These are phyloP conservation scores for Aviceda subcristata DNA, from an alignment of 2,113 vertebrate genomes.

Conservation along the genomic window DNA sequence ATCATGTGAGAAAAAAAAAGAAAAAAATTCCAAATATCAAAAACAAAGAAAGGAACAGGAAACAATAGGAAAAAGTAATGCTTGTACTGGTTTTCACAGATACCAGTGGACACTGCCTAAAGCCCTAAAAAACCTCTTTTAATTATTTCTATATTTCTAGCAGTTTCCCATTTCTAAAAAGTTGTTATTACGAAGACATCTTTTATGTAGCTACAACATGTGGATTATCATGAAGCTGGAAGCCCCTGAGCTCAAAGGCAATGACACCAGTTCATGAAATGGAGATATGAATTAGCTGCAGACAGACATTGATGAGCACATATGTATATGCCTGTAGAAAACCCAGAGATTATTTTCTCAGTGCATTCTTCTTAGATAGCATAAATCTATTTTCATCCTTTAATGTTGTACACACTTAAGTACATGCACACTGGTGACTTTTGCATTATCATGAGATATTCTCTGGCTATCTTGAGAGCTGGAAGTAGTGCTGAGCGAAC, in stretches of 20 bases:
- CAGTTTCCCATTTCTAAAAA: neutral
- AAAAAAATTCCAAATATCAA: neutral
- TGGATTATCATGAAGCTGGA: neutral
- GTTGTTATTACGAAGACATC: neutral
- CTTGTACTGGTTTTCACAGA: neutral
- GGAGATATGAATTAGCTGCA: neutral
- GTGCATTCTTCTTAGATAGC: neutral
- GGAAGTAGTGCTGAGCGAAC: neutral
- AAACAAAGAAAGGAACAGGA: neutral
- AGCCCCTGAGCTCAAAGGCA: neutral
- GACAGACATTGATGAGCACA: neutral
- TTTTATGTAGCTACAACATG: neutral
- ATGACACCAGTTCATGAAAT: neutral
- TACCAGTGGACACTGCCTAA: neutral
- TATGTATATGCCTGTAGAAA: neutral
- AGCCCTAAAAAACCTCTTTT: neutral
- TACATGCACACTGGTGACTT: neutral
- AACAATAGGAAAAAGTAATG: neutral
- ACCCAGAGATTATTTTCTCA: neutral
- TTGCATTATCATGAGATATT: neutral
- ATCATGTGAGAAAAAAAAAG: neutral
- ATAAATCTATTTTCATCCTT: slow-evolving; percentile 18
- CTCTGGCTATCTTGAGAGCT: neutral
- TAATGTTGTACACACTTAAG: neutral
- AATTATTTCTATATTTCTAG: neutral